Conservation (phyloP, 2,888 invertebrate species). For the Oligia fasciuncula region DNA sequence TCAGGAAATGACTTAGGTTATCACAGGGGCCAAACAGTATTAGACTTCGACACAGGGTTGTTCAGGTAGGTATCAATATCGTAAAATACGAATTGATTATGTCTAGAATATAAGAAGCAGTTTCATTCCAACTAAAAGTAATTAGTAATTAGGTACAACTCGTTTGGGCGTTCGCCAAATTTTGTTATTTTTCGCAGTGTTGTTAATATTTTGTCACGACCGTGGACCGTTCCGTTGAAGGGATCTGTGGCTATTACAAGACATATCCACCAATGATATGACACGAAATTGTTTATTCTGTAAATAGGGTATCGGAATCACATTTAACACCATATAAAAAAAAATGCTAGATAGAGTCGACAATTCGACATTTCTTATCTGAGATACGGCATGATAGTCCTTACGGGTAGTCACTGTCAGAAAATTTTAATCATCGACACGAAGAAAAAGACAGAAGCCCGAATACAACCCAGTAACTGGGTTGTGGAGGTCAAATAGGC, state of each 20-base stretch:
- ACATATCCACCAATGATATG: too few species aligned
- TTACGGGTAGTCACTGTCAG: background rate
- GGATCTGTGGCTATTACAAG: background rate
- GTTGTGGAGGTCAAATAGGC: too few species aligned
- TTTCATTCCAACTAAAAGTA: background rate
- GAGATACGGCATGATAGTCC: too few species aligned
- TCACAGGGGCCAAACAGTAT: background rate
- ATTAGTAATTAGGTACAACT: conserved; percentile 5
- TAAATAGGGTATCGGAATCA: too few species aligned
- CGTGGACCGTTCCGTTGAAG: background rate
- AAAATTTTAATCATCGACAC: background rate
- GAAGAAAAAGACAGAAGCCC: background rate
- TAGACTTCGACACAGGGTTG: background rate
- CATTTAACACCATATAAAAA: too few species aligned
- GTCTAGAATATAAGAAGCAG: background rate
- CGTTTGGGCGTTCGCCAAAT: conserved; percentile 18
- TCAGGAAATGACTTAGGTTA: background rate
- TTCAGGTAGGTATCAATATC: background rate
- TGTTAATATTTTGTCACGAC: background rate
- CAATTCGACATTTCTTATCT: too few species aligned
- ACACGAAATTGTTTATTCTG: too few species aligned
- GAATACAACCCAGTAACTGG: background rate
- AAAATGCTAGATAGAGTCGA: too few species aligned
- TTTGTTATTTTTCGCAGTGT: background rate
- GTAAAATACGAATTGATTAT: background rate